Evolutionary conservation across 2,797 vertebrate genomes (phyloP).

Genomic region (Lindbergichthys nudifrons): DNA sequence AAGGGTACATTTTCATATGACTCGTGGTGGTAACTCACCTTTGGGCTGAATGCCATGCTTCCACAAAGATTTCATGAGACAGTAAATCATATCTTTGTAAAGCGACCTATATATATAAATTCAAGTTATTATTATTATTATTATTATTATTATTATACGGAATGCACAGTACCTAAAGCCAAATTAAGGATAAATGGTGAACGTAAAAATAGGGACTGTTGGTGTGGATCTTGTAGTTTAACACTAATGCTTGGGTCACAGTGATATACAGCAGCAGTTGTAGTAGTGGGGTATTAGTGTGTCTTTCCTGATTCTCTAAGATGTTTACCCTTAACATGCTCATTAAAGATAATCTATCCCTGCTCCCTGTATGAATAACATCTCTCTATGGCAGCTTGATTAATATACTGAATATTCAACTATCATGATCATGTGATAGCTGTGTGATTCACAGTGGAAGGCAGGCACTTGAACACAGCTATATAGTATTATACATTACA

Average conservation of each 20-base stretch:
- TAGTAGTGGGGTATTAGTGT: neutral
- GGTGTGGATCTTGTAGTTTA: neutral
- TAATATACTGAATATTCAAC: conserved; percentile 22
- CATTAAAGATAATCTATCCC: conserved; percentile 14
- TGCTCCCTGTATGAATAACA: conserved; percentile 2
- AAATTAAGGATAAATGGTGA: neutral
- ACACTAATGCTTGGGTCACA: neutral
- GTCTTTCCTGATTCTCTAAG: conserved; percentile 10
- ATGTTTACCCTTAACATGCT: conserved; percentile 14
- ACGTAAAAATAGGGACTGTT: neutral
- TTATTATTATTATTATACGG: conserved; percentile 1
- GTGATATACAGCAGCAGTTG: neutral
- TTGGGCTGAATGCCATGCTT: neutral
- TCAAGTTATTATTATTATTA: no score
- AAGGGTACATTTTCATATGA: no score
- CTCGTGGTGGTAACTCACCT: neutral
- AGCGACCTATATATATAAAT: no score
- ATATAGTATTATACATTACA: conserved; percentile 36
- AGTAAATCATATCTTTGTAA: no score
- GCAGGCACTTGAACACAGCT: conserved; percentile 19
- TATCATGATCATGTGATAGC: conserved; percentile 36
- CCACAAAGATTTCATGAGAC: neutral
- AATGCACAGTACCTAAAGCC: neutral
- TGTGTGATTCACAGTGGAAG: conserved; percentile 40
- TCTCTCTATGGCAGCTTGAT: conserved; percentile 27